Percentiles rank a stretch among this genome's conserved stretches.
Conservation (phyloP, 2,888 invertebrate genomes). For the Tenthredo distinguenda region DNA sequence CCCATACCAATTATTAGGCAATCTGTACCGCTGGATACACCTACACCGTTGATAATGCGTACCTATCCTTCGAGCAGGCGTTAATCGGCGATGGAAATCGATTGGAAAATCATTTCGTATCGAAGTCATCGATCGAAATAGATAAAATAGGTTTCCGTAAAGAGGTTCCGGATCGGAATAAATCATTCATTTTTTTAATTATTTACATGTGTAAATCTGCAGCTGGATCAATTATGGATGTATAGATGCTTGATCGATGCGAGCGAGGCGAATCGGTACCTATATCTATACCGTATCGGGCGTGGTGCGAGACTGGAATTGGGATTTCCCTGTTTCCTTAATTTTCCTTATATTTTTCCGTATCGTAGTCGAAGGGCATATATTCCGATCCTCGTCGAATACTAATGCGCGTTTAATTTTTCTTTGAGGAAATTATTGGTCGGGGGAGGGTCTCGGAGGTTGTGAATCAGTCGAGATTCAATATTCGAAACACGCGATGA, state of each 20-base stretch:
- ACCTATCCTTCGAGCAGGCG: not conserved
- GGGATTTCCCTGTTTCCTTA: not conserved
- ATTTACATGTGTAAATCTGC: not conserved
- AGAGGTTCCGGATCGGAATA: too few species aligned
- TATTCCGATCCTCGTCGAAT: not conserved
- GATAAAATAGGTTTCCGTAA: too few species aligned
- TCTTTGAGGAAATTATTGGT: not conserved
- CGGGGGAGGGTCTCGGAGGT: not conserved
- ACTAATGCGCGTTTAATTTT: not conserved
- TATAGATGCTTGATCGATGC: too few species aligned
- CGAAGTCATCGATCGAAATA: too few species aligned
- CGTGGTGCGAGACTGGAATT: not conserved
- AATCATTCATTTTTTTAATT: too few species aligned
- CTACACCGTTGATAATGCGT: not conserved
- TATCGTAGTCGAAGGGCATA: too few species aligned
- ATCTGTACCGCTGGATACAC: not conserved
- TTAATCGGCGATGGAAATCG: not conserved
- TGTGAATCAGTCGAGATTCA: not conserved
- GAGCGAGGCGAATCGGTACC: too few species aligned
- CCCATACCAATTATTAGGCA: constrained; percentile 29
- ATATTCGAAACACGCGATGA: not conserved
- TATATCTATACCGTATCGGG: not conserved
- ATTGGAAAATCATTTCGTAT: not conserved
- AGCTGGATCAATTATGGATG: not conserved
- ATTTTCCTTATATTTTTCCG: not conserved